Evolutionary conservation across 2,888 invertebrate species (phyloP).

Genomic region (Luffia ferchaultella): DNA sequence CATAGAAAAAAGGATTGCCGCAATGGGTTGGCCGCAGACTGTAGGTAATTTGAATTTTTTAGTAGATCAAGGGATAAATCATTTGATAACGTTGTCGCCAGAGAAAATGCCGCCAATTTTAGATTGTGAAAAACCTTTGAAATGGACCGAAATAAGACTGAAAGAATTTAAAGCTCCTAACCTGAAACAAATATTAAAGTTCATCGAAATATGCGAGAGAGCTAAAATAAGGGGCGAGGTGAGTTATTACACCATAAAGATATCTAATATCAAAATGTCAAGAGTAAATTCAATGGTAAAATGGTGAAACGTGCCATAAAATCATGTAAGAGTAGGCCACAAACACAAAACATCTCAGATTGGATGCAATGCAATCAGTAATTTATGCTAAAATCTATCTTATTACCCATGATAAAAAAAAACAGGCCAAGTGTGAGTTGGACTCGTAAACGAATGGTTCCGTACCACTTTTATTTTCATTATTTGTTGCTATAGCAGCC

Average conservation of each 20-base stretch:
- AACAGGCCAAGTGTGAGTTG: neutral
- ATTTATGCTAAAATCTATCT: no score
- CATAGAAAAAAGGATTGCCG: slow-evolving; percentile 69
- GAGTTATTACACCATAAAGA: no score
- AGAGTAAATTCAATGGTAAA: no score
- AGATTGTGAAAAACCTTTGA: slow-evolving; percentile 49
- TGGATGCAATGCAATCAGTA: no score
- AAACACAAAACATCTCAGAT: no score
- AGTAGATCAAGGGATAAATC: slow-evolving; percentile 63
- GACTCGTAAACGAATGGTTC: neutral
- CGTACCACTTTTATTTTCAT: no score
- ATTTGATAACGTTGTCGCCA: slow-evolving; percentile 72
- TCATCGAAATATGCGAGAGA: slow-evolving; percentile 69
- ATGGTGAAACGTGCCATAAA: no score
- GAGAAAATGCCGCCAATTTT: slow-evolving; percentile 72
- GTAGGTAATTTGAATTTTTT: slow-evolving; percentile 69
- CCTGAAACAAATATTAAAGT: slow-evolving; percentile 69
- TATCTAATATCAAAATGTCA: no score
- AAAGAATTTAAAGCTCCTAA: slow-evolving; percentile 74
- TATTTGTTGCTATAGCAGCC: no score
- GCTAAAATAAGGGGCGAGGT: no score
- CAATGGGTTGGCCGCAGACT: slow-evolving; percentile 72
- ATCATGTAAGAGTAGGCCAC: no score
- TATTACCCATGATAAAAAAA: no score
- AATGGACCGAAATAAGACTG: slow-evolving; percentile 65